Evolutionary conservation across 2,797 vertebrate genomes (phyloP).

Genomic region (Sebastes iracundus): DNA sequence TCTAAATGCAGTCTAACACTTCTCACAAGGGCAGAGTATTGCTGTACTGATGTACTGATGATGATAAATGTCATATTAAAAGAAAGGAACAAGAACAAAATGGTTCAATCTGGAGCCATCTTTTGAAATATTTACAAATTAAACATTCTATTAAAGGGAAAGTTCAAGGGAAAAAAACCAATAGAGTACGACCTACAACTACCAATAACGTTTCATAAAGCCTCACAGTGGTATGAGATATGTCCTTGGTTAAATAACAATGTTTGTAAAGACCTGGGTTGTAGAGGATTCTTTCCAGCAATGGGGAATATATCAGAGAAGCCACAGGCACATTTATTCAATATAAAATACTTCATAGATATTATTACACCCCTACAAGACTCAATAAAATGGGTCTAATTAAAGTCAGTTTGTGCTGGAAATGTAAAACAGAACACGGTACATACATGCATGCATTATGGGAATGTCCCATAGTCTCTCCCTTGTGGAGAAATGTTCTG

Average conservation of each 20-base stretch:
- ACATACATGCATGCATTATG: not conserved
- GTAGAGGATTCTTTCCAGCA: constrained; percentile 2
- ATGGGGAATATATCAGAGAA: not conserved
- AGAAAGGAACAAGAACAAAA: not conserved
- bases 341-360: constrained; percentile 7
- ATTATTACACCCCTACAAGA: not conserved
- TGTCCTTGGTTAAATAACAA: not conserved
- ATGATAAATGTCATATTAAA: not conserved
- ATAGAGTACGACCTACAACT: not conserved
- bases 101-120: not conserved
- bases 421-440: not conserved
- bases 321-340: constrained; percentile 16
- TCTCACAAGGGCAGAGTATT: not conserved
- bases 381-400: constrained; percentile 1
- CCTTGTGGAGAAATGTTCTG: not conserved
- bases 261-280: not conserved
- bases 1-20: not conserved
- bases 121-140: not conserved
- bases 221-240: not conserved
- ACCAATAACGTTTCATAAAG: not conserved
- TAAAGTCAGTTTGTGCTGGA: not conserved
- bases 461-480: not conserved
- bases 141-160: not conserved
- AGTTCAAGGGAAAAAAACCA: not conserved
- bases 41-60: not conserved